Evolutionary conservation across 2,888 invertebrate species (phyloP).

Genomic region (Harpagoxenus sublaevis): DNA sequence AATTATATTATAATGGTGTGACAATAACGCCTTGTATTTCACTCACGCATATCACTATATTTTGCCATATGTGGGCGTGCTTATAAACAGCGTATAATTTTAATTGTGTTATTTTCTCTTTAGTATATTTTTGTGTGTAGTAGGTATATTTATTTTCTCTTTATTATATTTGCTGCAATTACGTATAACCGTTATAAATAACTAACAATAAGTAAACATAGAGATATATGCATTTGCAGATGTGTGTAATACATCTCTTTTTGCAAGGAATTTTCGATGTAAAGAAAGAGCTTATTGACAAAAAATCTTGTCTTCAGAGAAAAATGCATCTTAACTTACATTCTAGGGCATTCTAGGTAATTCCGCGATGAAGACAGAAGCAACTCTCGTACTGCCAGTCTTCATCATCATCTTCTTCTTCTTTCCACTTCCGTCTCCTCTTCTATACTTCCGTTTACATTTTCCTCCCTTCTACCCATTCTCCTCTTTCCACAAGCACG

Average conservation of each 20-base stretch:
- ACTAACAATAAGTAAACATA: not conserved
- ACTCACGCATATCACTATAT: slow-evolving; percentile 3
- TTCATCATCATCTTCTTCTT: slow-evolving; percentile 20
- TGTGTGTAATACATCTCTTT: not conserved
- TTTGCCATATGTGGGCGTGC: not conserved
- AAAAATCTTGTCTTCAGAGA: not conserved
- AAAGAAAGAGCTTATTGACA: not conserved
- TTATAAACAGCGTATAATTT: slow-evolving; percentile 10
- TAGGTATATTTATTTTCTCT: not conserved
- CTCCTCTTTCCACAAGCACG: slow-evolving; percentile 21
- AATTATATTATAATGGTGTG: slow-evolving; percentile 16
- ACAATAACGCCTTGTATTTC: slow-evolving; percentile 30
- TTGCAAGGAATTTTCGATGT: not conserved
- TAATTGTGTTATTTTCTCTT: not conserved
- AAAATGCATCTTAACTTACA: slow-evolving; percentile 28
- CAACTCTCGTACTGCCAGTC: slow-evolving; percentile 36
- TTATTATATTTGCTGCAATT: not conserved
- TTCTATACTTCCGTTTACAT: slow-evolving; percentile 47
- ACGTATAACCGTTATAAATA: not conserved
- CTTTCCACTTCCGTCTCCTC: slow-evolving; percentile 28
- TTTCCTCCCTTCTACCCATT: slow-evolving; percentile 15
- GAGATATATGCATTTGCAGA: not conserved
- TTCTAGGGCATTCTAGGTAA: not conserved
- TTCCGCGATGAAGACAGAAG: slow-evolving; percentile 33
- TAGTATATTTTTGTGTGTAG: not conserved